A percentile compares a stretch with the other conserved stretches of the same genome.
Conservation (phyloP, 2,888 invertebrate genomes). For the Melipona beecheii region DNA sequence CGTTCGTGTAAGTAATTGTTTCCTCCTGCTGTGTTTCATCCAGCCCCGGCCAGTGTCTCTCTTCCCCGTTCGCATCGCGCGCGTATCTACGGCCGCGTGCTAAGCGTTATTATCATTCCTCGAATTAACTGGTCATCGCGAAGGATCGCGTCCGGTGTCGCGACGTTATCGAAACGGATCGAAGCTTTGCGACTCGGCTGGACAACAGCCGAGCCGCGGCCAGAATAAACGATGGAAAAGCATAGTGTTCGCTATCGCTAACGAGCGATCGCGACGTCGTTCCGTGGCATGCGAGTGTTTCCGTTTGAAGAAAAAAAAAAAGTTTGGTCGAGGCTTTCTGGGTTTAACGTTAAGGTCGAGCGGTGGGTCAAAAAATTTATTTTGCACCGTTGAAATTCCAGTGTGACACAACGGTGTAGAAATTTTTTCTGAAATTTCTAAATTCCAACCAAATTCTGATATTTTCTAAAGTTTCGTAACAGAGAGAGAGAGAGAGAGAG, state of each 20-base stretch:
- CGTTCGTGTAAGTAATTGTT: no score
- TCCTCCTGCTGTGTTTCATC: background rate
- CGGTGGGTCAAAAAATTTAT: no score
- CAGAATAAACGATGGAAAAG: constrained; percentile 31
- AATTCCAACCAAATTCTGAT: no score
- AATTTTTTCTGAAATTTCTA: no score
- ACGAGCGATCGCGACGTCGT: constrained; percentile 41
- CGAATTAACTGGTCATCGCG: constrained; percentile 37
- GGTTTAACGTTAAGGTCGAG: background rate
- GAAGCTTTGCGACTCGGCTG: constrained; percentile 32
- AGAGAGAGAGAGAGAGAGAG: no score
- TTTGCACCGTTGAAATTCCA: no score
- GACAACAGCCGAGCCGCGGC: background rate
- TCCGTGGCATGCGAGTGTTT: constrained; percentile 24
- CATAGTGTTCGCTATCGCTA: constrained; percentile 56
- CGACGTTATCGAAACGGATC: constrained; percentile 37
- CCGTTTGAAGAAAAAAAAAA: background rate
- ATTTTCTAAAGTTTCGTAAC: no score
- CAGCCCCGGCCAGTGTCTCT: background rate
- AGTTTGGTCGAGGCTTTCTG: constrained; percentile 1
- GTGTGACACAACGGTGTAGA: no score
- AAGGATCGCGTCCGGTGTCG: constrained; percentile 17
- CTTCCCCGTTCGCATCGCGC: no score
- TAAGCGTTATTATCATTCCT: constrained; percentile 36
- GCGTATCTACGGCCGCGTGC: background rate